phyloP scores from a whole-genome alignment of 1,140 invertebrate species.

The Drosophila funebris region DNA sequence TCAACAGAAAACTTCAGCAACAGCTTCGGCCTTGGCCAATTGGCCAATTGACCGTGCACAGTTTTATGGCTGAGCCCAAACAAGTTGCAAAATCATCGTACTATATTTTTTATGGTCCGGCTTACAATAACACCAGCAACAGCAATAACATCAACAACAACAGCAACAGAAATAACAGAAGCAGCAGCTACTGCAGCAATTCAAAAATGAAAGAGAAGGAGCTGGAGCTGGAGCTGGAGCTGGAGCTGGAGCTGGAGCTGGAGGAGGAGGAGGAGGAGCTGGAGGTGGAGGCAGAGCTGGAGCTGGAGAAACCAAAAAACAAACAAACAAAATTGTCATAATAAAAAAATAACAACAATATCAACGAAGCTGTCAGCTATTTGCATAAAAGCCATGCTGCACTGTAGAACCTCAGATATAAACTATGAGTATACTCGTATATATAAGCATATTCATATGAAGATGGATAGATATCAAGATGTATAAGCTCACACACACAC shows the following conservation, averaged over 20 bases:
- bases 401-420: constrained; percentile 4
- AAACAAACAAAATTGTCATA: background rate
- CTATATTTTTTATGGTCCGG: constrained; percentile 35
- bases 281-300: background rate
- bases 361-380: constrained; percentile 26
- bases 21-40: background rate
- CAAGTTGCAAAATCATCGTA: constrained; percentile 26
- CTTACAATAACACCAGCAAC: constrained; percentile 14
- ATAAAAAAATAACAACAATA: constrained; percentile 17
- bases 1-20: background rate
- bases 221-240: too few species aligned
- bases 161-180: too few species aligned
- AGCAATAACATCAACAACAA: background rate
- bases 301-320: constrained; percentile 7
- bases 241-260: background rate
- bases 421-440: background rate
- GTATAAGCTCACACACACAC: too few species aligned
- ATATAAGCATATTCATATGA: background rate
- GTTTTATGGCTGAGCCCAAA: constrained; percentile 24
- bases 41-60: constrained; percentile 27
- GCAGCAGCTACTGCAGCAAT: constrained; percentile 20
- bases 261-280: background rate
- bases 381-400: constrained; percentile 29
- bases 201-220: background rate
- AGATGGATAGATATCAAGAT: background rate